A percentile compares a stretch with the other conserved stretches of the same genome.
Evolutionary conservation across 2,797 vertebrate species (phyloP).

Genomic region (Lacerta viridis): DNA sequence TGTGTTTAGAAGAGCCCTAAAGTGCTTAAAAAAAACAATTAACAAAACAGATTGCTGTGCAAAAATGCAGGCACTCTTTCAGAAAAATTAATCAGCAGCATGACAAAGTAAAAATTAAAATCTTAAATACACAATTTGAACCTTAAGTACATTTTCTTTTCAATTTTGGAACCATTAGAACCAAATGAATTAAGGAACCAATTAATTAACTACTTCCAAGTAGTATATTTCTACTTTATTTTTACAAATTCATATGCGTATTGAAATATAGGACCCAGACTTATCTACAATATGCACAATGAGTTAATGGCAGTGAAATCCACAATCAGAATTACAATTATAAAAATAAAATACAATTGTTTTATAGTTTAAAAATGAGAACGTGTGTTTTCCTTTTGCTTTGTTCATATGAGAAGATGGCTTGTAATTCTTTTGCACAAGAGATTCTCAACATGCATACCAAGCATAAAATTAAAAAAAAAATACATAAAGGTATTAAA

Average conservation of each 20-base stretch:
- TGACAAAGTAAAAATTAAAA: slow-evolving; percentile 36
- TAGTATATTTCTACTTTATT: slow-evolving; percentile 61
- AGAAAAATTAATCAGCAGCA: slow-evolving; percentile 57
- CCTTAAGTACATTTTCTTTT: slow-evolving; percentile 32
- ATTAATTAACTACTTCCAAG: slow-evolving; percentile 52
- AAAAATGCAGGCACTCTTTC: slow-evolving; percentile 69
- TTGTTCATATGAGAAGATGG: slow-evolving; percentile 54
- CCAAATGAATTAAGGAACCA: slow-evolving; percentile 47
- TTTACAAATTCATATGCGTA: slow-evolving; percentile 62
- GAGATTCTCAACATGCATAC: slow-evolving; percentile 61
- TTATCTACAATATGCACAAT: slow-evolving; percentile 64
- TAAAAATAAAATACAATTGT: slow-evolving; percentile 64
- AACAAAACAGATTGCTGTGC: slow-evolving; percentile 64
- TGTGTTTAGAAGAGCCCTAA: slow-evolving; percentile 56
- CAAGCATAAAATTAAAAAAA: slow-evolving; percentile 26
- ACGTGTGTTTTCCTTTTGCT: slow-evolving; percentile 15
- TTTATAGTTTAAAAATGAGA: slow-evolving; percentile 63
- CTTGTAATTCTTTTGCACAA: slow-evolving; percentile 62
- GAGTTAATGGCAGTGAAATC: slow-evolving; percentile 58
- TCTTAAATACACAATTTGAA: slow-evolving; percentile 23
- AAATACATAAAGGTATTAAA: slow-evolving; percentile 43
- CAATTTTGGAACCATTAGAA: slow-evolving; percentile 45
- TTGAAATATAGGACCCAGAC: slow-evolving; percentile 77
- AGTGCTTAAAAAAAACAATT: slow-evolving; percentile 66
- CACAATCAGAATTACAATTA: slow-evolving; percentile 54